Conservation (phyloP, 2,113 vertebrate species). For the Corvus moneduloides region DNA sequence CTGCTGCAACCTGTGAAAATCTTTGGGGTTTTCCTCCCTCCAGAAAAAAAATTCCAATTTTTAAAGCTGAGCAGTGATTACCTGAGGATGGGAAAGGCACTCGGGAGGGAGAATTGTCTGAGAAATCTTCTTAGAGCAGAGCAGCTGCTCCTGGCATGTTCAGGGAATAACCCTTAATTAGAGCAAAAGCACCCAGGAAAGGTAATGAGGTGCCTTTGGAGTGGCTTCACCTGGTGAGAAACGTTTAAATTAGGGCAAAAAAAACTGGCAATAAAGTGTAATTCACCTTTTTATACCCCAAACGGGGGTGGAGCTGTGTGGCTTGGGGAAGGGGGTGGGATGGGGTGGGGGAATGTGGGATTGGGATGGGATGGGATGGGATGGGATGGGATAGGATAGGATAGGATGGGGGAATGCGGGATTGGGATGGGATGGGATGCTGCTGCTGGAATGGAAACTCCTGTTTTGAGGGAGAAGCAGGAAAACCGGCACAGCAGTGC, state of each 20-base stretch:
- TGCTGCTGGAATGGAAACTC: neutral
- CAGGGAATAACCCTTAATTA: neutral
- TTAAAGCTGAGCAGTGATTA: neutral
- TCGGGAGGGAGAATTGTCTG: neutral
- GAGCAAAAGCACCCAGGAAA: neutral
- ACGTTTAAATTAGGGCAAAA: neutral
- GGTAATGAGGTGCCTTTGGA: neutral
- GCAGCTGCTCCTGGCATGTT: neutral
- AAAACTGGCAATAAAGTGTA: neutral
- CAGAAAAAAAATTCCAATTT: neutral
- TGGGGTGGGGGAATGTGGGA: too few species aligned
- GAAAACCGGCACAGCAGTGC: neutral
- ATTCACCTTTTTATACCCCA: neutral
- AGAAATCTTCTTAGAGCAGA: neutral
- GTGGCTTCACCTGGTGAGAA: neutral
- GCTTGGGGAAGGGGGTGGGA: fast-evolving
- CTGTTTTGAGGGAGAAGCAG: neutral
- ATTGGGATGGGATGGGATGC: neutral
- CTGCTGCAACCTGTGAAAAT: neutral
- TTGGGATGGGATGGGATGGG: neutral
- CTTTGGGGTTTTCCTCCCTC: neutral
- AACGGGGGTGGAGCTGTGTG: fast-evolving
- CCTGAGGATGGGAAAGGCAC: neutral
- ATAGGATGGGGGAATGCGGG: too few species aligned
- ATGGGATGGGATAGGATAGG: too few species aligned